Conservation (phyloP, 2,888 invertebrate genomes). For the Drosophila nr. perissopoda region DNA sequence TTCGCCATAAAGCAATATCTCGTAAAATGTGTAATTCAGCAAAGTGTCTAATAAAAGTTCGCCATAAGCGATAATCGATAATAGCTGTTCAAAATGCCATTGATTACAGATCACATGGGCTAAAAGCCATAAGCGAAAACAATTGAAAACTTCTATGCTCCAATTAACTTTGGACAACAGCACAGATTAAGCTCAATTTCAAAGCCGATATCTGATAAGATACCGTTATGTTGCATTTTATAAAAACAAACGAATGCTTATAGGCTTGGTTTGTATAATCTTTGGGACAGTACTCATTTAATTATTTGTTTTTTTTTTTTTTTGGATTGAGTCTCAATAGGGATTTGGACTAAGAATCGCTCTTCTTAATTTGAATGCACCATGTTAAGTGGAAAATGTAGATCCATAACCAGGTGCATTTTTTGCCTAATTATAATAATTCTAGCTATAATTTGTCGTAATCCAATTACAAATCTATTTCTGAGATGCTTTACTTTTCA, state of each 20-base stretch:
- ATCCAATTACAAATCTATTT: background rate
- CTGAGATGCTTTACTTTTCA: background rate
- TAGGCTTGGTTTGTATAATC: background rate
- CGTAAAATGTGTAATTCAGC: slow-evolving; percentile 52
- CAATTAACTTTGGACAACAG: slow-evolving; percentile 10
- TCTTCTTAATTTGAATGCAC: too few species aligned
- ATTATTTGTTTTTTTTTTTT: too few species aligned
- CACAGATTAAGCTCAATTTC: background rate
- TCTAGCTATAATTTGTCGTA: background rate
- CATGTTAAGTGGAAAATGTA: background rate
- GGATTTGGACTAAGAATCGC: too few species aligned
- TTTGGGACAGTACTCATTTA: too few species aligned
- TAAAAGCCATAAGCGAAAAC: slow-evolving; percentile 30
- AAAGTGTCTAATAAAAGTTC: slow-evolving; percentile 68
- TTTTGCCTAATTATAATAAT: background rate
- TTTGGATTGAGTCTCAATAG: fast-evolving
- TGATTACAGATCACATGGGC: slow-evolving; percentile 55
- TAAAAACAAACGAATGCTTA: background rate
- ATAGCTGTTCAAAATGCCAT: slow-evolving; percentile 50
- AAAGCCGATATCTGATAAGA: background rate
- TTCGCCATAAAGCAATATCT: slow-evolving; percentile 23
- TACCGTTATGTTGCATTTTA: background rate
- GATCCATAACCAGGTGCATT: background rate
- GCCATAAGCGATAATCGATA: slow-evolving; percentile 69
- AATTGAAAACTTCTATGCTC: slow-evolving; percentile 26